phyloP scores from a whole-genome alignment of 2,888 invertebrate genomes.

The Leptinotarsa juncta region DNA sequence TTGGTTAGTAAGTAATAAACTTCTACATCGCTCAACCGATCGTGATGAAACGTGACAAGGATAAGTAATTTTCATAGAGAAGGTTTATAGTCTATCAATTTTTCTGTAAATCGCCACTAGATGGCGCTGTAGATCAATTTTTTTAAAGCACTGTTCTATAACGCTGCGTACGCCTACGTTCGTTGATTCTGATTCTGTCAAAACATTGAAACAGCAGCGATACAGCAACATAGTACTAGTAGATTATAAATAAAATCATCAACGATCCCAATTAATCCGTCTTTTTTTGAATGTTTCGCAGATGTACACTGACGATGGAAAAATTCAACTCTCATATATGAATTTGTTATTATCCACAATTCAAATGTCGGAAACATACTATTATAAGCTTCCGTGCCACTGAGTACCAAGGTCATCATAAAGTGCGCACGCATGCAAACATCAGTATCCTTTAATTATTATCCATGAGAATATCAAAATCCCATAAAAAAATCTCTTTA shows the following conservation, averaged over 20 bases:
- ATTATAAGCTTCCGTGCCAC: conserved; percentile 61
- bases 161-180: too few species aligned
- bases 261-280: background rate
- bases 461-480: conserved; percentile 36
- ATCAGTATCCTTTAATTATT: conserved; percentile 36
- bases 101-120: too few species aligned
- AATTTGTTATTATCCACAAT: conserved; percentile 58
- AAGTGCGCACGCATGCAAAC: conserved; percentile 47
- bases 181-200: too few species aligned
- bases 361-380: conserved; percentile 61
- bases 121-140: too few species aligned
- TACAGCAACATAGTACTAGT: too few species aligned
- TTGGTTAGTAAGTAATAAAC: too few species aligned
- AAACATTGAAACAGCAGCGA: too few species aligned
- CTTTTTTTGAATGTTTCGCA: background rate
- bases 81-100: too few species aligned
- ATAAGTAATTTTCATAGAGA: too few species aligned
- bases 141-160: too few species aligned
- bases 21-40: too few species aligned
- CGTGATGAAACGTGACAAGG: too few species aligned
- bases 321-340: conserved; percentile 56
- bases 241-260: background rate
- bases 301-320: conserved; percentile 35
- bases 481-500: conserved; percentile 37
- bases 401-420: conserved; percentile 54